A percentile compares a stretch with the other conserved stretches of the same genome.
Conservation (phyloP, 2,888 invertebrate genomes). For the Rhagium mordax region DNA sequence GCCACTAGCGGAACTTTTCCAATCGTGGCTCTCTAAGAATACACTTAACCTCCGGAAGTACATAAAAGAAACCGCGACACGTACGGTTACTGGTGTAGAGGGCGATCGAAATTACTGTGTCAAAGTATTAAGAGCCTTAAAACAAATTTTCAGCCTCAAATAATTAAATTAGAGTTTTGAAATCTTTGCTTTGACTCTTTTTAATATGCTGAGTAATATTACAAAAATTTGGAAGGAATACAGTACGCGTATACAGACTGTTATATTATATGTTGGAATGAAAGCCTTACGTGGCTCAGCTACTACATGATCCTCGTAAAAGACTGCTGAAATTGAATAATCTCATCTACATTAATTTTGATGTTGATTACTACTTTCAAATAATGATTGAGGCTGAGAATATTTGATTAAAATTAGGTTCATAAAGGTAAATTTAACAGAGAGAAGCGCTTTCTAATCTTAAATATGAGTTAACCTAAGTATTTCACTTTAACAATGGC, state of each 20-base stretch:
- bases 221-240: no score
- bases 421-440: neutral
- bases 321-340: neutral
- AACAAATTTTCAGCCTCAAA: no score
- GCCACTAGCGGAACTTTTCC: neutral
- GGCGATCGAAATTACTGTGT: no score
- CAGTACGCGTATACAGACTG: no score
- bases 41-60: neutral
- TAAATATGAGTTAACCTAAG: conserved; percentile 13
- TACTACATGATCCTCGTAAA: neutral
- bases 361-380: neutral
- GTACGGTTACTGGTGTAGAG: no score
- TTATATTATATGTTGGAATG: no score
- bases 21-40: neutral
- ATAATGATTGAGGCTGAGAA: neutral
- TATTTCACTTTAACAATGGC: conserved; percentile 5
- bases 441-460: conserved; percentile 1
- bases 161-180: no score
- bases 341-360: conserved; percentile 2
- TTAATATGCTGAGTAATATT: no score
- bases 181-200: no score
- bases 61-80: neutral
- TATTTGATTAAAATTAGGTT: conserved; percentile 6
- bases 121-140: no score
- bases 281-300: neutral